Conservation (phyloP, 2,888 invertebrate genomes). For the Eupithecia dodoneata region DNA sequence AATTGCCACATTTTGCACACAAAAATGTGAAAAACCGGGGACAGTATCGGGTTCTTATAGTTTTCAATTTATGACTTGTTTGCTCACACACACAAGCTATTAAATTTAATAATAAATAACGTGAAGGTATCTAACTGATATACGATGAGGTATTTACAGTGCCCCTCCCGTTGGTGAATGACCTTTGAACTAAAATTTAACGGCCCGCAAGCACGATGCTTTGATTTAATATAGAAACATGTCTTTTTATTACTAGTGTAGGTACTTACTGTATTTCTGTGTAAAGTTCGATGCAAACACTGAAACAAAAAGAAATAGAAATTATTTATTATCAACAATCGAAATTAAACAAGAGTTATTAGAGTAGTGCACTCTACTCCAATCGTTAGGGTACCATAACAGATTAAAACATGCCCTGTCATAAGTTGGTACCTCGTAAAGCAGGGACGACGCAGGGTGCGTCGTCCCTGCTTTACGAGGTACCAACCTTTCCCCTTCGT, state of each 20-base stretch:
- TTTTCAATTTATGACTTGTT: background rate
- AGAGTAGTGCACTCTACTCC: background rate
- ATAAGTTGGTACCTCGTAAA: background rate
- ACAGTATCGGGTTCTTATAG: too few species aligned
- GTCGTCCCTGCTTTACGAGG: too few species aligned
- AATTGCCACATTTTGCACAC: too few species aligned
- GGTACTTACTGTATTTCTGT: slow-evolving; percentile 34
- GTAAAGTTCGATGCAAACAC: slow-evolving; percentile 21
- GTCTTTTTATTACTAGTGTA: slow-evolving; percentile 10
- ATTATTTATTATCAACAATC: background rate
- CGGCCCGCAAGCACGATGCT: slow-evolving; percentile 38
- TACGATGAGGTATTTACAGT: background rate
- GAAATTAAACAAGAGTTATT: background rate
- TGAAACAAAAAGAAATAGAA: slow-evolving; percentile 35
- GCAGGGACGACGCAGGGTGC: background rate
- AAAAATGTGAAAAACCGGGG: too few species aligned
- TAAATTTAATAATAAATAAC: background rate
- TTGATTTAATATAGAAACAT: slow-evolving; percentile 24
- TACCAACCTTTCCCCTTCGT: too few species aligned
- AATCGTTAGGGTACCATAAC: background rate
- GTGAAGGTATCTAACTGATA: background rate
- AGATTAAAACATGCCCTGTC: background rate
- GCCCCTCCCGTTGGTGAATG: slow-evolving; percentile 34
- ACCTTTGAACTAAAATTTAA: slow-evolving; percentile 39
- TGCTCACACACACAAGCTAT: background rate